Conservation (phyloP, 2,797 vertebrate species). For the Catamblyrhynchus diadema region DNA sequence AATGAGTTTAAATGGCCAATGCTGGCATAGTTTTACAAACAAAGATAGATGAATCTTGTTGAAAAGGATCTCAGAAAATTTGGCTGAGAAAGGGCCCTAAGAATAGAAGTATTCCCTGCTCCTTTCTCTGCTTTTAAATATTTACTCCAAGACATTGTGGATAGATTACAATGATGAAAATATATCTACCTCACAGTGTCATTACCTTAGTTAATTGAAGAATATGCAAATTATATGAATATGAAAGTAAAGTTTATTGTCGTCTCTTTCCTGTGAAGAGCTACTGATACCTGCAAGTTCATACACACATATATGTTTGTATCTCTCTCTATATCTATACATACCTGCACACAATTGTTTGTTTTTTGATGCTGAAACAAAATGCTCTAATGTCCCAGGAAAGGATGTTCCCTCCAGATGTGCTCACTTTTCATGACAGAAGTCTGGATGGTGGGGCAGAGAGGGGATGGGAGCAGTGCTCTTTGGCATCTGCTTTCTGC, state of each 20-base stretch:
- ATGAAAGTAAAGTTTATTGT: not conserved
- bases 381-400: not conserved
- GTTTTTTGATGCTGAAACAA: not conserved
- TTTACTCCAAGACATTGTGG: not conserved
- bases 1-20: not conserved
- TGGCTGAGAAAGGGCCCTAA: not conserved
- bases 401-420: not conserved
- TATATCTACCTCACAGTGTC: not conserved
- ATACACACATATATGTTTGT: fast-evolving
- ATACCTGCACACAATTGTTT: not conserved
- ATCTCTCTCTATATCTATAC: not conserved
- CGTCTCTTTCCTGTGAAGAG: not conserved
- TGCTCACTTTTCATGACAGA: not conserved
- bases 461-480: not conserved
- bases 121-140: not conserved
- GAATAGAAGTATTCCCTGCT: not conserved
- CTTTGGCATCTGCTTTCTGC: not conserved
- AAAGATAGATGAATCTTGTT: not conserved
- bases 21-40: not conserved
- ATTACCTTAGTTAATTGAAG: not conserved
- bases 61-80: not conserved
- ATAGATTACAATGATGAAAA: not conserved
- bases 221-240: not conserved
- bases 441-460: not conserved
- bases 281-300: not conserved